These are phyloP conservation scores for Phyllotreta striolata DNA, from an alignment of 2,888 invertebrate genomes.

Conservation along the genomic window DNA sequence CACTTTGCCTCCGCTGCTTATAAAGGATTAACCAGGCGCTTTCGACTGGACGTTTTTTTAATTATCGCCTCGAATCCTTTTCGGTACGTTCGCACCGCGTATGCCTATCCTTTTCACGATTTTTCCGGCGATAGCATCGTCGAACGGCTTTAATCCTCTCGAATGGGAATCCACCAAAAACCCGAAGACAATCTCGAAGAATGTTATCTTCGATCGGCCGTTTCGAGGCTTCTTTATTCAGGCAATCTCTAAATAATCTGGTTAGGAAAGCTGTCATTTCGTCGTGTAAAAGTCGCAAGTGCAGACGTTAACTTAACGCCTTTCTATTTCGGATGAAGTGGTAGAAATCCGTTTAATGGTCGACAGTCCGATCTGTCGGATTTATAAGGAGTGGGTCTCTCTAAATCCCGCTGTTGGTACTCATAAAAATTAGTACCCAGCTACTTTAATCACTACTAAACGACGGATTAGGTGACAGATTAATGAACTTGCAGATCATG, in stretches of 20 bases:
- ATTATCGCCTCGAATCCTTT: no score
- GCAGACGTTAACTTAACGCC: slow-evolving; percentile 8
- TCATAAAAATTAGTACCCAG: no score
- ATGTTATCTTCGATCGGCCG: slow-evolving; percentile 28
- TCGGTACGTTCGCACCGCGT: no score
- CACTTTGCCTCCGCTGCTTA: no score
- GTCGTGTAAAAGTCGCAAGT: slow-evolving; percentile 13
- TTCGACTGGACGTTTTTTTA: no score
- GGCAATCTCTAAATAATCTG: slow-evolving; percentile 20
- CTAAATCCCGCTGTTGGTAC: no score
- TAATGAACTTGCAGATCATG: no score
- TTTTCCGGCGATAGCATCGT: slow-evolving; percentile 22
- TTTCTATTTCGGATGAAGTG: neutral
- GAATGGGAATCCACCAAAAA: slow-evolving; percentile 20
- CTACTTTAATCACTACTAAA: no score
- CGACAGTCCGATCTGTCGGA: no score
- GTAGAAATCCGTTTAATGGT: neutral
- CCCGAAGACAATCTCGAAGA: slow-evolving; percentile 29
- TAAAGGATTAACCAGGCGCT: no score
- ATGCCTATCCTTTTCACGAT: slow-evolving; percentile 8
- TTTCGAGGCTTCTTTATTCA: slow-evolving; percentile 28
- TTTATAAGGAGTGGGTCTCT: no score
- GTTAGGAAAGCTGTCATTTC: slow-evolving; percentile 20
- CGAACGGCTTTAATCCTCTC: slow-evolving; percentile 11
- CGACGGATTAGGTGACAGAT: no score